Conservation (phyloP, 2,113 vertebrate species). For the Drymodes brunneopygia region DNA sequence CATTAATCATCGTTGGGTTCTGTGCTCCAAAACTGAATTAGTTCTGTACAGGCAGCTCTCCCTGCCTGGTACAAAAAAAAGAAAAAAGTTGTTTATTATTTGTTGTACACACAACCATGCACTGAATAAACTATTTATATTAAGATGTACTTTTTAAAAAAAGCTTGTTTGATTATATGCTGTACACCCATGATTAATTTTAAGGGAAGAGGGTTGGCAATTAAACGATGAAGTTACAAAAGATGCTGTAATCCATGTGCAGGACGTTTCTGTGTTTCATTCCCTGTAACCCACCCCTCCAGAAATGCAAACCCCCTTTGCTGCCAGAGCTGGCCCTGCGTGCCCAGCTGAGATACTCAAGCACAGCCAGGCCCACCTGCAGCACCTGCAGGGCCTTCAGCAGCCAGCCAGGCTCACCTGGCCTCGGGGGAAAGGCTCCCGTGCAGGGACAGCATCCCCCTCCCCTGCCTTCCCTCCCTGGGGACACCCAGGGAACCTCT, state of each 20-base stretch:
- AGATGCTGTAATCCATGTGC: not conserved
- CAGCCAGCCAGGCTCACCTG: not conserved
- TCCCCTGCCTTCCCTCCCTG: not conserved
- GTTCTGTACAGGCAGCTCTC: slow-evolving; percentile 79
- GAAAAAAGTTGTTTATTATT: slow-evolving; percentile 95
- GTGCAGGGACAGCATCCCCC: not conserved
- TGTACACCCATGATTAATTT: not conserved
- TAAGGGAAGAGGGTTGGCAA: not conserved
- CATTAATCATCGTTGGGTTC: slow-evolving; percentile 92
- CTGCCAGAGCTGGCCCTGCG: not conserved
- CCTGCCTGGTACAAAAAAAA: slow-evolving; percentile 85
- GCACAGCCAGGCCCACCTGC: not conserved
- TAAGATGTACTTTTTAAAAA: slow-evolving; percentile 84
- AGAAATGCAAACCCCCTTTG: not conserved
- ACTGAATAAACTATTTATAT: slow-evolving; percentile 98
- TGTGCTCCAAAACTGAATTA: slow-evolving; percentile 87
- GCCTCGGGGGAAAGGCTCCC: not conserved
- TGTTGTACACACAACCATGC: slow-evolving; percentile 98
- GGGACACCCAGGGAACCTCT: not conserved
- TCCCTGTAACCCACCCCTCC: not conserved
- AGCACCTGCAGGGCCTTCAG: not conserved
- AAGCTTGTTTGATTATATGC: slow-evolving; percentile 45
- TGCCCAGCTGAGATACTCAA: slow-evolving; percentile 6
- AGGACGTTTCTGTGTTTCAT: not conserved
- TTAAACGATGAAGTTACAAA: not conserved